These are phyloP conservation scores for Phylloscopus trochiloides DNA, from an alignment of 2,113 vertebrate genomes.

Conservation along the genomic window DNA sequence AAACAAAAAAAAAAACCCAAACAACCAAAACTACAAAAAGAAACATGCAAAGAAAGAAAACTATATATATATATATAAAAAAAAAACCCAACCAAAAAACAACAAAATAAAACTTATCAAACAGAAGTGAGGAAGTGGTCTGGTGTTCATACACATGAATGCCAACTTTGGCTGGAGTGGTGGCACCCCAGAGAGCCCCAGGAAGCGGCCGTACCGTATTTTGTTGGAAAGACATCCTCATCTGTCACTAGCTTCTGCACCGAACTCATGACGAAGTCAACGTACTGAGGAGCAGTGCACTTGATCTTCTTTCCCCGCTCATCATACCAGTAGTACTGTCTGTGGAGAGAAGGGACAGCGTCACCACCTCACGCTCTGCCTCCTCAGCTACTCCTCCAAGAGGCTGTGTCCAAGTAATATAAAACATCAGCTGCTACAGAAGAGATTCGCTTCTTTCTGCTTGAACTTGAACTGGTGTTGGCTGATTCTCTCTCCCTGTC, in stretches of 20 bases:
- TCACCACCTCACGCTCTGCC: not conserved
- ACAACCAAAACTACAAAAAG: not conserved
- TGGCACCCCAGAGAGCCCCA: accelerated
- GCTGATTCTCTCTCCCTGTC: not conserved
- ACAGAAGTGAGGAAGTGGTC: not conserved
- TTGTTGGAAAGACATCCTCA: constrained; percentile 97
- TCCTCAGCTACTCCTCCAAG: not conserved
- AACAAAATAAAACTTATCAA: not conserved
- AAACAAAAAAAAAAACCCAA: not conserved
- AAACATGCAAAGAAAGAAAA: not conserved
- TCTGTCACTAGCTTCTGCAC: constrained; percentile 98
- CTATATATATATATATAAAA: too few species aligned
- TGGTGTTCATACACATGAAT: not conserved
- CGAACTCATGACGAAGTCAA: constrained; percentile 98
- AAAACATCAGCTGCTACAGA: not conserved
- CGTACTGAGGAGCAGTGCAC: constrained; percentile 97
- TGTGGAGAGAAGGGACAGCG: constrained; percentile 61
- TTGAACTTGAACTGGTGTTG: not conserved
- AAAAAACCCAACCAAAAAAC: too few species aligned
- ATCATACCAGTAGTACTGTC: constrained; percentile 99
- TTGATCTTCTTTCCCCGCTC: constrained; percentile 98
- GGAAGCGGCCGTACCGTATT: constrained; percentile 84
- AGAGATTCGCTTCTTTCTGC: not conserved
- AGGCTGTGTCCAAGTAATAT: not conserved
- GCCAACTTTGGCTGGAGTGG: not conserved